Evolutionary conservation across 2,888 invertebrate species (phyloP), one percentile per base, ranked within the genome.

Genomic region (Tetheella fluctuosa): DNA sequence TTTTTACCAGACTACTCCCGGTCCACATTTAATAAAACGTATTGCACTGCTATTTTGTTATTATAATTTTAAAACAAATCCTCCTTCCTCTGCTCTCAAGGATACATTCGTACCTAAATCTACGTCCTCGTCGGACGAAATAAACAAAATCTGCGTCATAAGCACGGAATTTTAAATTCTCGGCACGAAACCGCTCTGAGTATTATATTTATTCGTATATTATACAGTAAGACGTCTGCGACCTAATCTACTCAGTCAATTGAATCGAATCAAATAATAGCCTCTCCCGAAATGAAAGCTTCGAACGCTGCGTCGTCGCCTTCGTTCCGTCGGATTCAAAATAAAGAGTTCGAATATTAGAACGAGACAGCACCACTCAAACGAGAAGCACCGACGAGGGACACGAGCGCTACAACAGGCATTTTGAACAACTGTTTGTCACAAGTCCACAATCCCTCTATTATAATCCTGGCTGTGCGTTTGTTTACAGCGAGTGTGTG

Each of bases 161-260:
- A 61, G 78, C 76, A 74, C 73, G 73, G 68, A 73, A 74, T 77
- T 76, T 70, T 61, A 69, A 67, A 78, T 75, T 72, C 73, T 78
- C 73, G 75, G 73, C 73, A 75, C 76, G 79, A 73, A 71, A 65
- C 70, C 72, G 72, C 74, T 68, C 77, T 82, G 85, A 84, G 81
- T 85, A 83, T 89, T 90, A 89, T 84, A 85, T 84, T 88, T 86
- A 81, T 80, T 79, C 73, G 77, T 81, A 85, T 81, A 85, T 79
- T 79, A n/a, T n/a, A 82, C 80, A 83, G 77, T 84, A 84, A 86
- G 81, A 86, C 84, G 86, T 82, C 85, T 85, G 90, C 85, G 90
- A 90, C 88, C 91, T 91, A 91, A 89, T 86, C 91, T 92, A 92
- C 86, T 92, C 92, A 92, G 92, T 92, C 92, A 86, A 87, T 91